These are phyloP conservation scores for Scomber colias DNA, from an alignment of 2,113 vertebrate genomes.

Conservation along the genomic window DNA sequence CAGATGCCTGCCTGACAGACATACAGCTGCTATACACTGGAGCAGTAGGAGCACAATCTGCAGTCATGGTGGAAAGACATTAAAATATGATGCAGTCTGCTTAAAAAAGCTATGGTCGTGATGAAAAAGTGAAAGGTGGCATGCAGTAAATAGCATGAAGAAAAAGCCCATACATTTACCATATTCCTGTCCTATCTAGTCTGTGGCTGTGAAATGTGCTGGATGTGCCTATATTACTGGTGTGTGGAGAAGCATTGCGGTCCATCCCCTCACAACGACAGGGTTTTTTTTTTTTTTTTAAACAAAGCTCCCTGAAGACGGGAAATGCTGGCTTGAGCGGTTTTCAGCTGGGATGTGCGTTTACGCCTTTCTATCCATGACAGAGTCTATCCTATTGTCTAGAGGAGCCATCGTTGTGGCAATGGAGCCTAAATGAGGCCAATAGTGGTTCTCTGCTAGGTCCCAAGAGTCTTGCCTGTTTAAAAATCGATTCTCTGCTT, in stretches of 20 bases:
- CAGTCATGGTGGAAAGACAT: slow-evolving; percentile 35
- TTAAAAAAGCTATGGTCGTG: neutral
- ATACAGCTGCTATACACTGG: slow-evolving; percentile 33
- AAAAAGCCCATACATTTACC: slow-evolving; percentile 41
- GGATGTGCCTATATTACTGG: slow-evolving; percentile 52
- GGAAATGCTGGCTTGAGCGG: slow-evolving; percentile 73
- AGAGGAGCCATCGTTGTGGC: slow-evolving; percentile 70
- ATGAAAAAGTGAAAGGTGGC: slow-evolving; percentile 44
- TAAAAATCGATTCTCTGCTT: slow-evolving; percentile 82
- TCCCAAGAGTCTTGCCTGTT: slow-evolving; percentile 77
- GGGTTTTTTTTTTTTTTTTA: slow-evolving; percentile 18
- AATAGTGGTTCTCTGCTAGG: slow-evolving; percentile 75
- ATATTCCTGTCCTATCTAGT: slow-evolving; percentile 34
- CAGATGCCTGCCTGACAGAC: slow-evolving; percentile 44
- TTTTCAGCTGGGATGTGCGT: slow-evolving; percentile 73
- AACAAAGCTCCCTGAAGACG: slow-evolving; percentile 65
- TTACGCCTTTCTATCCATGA: slow-evolving; percentile 72
- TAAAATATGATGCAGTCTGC: slow-evolving; percentile 55
- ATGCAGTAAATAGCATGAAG: slow-evolving; percentile 27
- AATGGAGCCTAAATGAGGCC: slow-evolving; percentile 80
- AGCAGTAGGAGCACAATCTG: slow-evolving; percentile 13
- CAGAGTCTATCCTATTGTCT: slow-evolving; percentile 77
- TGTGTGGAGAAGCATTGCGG: slow-evolving; percentile 41
- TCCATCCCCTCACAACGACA: slow-evolving; percentile 49
- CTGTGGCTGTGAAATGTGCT: slow-evolving; percentile 62